Percentiles rank a stretch among this genome's conserved stretches.
Evolutionary conservation across 2,797 vertebrate species (phyloP).

Genomic region (Neomorphus geoffroyi): DNA sequence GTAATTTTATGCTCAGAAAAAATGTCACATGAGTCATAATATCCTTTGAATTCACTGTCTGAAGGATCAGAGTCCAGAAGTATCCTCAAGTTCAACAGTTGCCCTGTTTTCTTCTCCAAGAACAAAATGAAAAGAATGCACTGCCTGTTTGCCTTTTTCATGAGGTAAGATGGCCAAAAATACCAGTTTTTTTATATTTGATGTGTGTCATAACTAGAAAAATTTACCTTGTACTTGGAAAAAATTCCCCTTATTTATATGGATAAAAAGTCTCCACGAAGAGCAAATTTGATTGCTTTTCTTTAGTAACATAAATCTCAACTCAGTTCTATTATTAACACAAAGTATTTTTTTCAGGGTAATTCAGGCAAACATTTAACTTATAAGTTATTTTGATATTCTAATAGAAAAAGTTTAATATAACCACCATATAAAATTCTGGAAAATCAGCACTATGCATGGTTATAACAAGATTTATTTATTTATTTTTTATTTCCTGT

Average conservation of each 20-base stretch:
- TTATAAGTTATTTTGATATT: not conserved
- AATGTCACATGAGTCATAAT: slow-evolving; percentile 66
- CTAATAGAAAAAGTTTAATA: slow-evolving; percentile 8
- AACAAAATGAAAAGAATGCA: not conserved
- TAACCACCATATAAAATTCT: not conserved
- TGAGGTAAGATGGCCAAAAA: not conserved
- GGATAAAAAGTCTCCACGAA: not conserved
- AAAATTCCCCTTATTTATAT: not conserved
- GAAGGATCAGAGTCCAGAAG: slow-evolving; percentile 51
- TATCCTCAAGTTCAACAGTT: slow-evolving; percentile 25
- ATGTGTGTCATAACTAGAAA: not conserved
- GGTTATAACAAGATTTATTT: not conserved
- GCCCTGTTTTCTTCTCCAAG: slow-evolving; percentile 9
- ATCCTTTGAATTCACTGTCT: slow-evolving; percentile 62
- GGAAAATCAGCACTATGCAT: not conserved
- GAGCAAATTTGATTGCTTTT: not conserved
- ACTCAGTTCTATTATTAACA: not conserved
- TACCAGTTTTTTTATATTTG: not conserved
- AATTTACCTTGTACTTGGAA: not conserved
- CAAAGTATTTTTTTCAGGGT: not conserved
- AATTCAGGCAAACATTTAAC: not conserved
- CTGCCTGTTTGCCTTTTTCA: not conserved
- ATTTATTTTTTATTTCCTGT: not conserved
- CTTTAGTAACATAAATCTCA: not conserved
- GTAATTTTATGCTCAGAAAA: slow-evolving; percentile 60